phyloP scores from a whole-genome alignment of 2,113 vertebrate genomes.

The Platanista minor region DNA sequence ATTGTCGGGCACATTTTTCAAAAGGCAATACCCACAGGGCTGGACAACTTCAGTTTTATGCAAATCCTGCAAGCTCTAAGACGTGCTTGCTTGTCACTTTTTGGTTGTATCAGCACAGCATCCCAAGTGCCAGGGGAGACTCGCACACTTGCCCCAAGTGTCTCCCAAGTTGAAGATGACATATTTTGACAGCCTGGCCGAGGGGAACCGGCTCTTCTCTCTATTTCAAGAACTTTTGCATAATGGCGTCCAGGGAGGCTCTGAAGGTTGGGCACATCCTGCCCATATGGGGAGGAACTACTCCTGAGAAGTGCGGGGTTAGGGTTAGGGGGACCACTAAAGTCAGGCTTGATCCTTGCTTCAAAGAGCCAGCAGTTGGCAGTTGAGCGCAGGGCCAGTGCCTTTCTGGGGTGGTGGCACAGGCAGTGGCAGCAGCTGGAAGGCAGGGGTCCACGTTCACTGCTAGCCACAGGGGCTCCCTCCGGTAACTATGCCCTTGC shows the following conservation, averaged over 20 bases:
- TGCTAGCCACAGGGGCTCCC: background rate
- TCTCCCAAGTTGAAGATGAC: background rate
- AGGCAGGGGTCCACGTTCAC: background rate
- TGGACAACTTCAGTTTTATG: slow-evolving; percentile 83
- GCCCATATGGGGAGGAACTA: background rate
- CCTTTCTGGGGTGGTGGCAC: background rate
- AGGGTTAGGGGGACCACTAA: background rate
- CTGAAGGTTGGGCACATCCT: background rate
- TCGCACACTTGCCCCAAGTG: background rate
- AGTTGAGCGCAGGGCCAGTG: background rate
- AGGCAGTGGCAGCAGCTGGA: background rate
- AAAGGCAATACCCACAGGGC: slow-evolving; percentile 83
- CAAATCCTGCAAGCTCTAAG: slow-evolving; percentile 72
- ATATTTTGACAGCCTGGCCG: background rate
- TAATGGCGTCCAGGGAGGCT: background rate
- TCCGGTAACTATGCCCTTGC: background rate
- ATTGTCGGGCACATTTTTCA: slow-evolving; percentile 79
- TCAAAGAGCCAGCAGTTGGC: background rate
- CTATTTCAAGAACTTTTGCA: background rate
- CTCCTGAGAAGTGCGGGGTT: background rate
- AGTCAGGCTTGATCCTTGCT: background rate
- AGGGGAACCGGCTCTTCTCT: background rate
- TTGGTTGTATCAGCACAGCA: slow-evolving; percentile 57
- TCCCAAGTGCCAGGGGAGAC: slow-evolving; percentile 13
- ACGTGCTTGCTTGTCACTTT: slow-evolving; percentile 72